Evolutionary conservation across 2,113 vertebrate genomes (phyloP), one percentile per base, ranked within the genome.

Genomic region (Notothenia rossii): DNA sequence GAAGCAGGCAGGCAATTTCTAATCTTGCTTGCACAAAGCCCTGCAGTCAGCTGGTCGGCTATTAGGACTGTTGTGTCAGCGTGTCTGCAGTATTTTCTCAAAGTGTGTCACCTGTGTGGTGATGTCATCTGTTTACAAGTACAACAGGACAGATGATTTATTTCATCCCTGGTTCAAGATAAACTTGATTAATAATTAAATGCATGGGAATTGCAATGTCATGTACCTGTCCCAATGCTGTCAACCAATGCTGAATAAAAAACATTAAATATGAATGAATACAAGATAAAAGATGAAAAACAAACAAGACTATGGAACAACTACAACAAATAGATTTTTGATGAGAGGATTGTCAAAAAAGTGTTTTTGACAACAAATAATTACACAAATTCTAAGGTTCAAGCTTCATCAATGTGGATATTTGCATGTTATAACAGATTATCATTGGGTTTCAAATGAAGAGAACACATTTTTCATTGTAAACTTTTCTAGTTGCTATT

Each of bases 1-100:
- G 83, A 84, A 63, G 77, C 69, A 45, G 67, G 48, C 71, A 60
- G 61, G 58, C 33, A 15, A 3, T 15, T 68, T 79, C 60, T 63
- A 75, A 64, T 62, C 56, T 51, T 15, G 12, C 59, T 11, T 22
- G 46, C 48, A 48, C 54, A 63, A 63, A 60, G 15, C 17, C 18
- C 33, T 66, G 66, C 15, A 36, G 51, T 73, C 48, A 29, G 66
- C 67, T 43, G 51, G 48, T 51, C 0, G 2, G 15, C 58, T 58
- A 43, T 49, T 46, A 75, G 49, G 51, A 58, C 45, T 14, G 14
- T 45, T 63, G 56, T 62, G n/a, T 45, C 5, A 6, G 48, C 58
- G 18, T 36, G 59, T 33, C 69, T 50, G 55, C 48, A 17, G 69
- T 50, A 8, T 20, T 69, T 66, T 55, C 29, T 29, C 29, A 29